Evolutionary conservation across 2,888 invertebrate species (phyloP).

Genomic region (Plebejus anna): DNA sequence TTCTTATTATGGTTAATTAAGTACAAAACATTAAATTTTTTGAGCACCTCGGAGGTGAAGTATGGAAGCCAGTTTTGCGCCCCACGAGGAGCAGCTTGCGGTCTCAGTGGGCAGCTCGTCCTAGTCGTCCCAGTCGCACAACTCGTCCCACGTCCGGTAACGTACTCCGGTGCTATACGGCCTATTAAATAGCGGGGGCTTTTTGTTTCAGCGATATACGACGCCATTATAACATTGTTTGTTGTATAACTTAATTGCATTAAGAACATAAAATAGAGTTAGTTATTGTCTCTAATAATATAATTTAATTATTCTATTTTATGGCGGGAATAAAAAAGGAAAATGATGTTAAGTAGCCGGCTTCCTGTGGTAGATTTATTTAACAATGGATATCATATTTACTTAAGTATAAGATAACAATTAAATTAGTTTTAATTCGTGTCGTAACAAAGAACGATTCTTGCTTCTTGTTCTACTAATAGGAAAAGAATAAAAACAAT

Average conservation of each 20-base stretch:
- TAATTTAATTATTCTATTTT: slow-evolving; percentile 21
- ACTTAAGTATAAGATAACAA: not conserved
- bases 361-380: not conserved
- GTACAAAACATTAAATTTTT: not conserved
- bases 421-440: not conserved
- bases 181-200: slow-evolving; percentile 24
- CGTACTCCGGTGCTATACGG: slow-evolving; percentile 9
- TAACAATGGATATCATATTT: not conserved
- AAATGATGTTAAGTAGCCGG: slow-evolving; percentile 15
- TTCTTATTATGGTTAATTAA: slow-evolving; percentile 15
- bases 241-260: slow-evolving; percentile 20
- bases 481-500: not conserved
- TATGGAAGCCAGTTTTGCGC: slow-evolving; percentile 4
- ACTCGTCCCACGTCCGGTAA: not conserved
- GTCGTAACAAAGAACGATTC: not conserved
- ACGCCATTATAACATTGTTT: slow-evolving; percentile 20
- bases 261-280: slow-evolving; percentile 4
- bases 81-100: not conserved
- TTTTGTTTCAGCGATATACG: slow-evolving; percentile 22
- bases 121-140: not conserved
- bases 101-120: slow-evolving; percentile 13
- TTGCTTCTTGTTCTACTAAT: not conserved
- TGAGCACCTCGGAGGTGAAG: not conserved
- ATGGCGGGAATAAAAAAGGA: not conserved
- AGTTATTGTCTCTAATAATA: slow-evolving; percentile 17